Evolutionary conservation across 30 jellyfish, hydroid and myxozoan species (phyloP).

Genomic region (Aurelia sp.): DNA sequence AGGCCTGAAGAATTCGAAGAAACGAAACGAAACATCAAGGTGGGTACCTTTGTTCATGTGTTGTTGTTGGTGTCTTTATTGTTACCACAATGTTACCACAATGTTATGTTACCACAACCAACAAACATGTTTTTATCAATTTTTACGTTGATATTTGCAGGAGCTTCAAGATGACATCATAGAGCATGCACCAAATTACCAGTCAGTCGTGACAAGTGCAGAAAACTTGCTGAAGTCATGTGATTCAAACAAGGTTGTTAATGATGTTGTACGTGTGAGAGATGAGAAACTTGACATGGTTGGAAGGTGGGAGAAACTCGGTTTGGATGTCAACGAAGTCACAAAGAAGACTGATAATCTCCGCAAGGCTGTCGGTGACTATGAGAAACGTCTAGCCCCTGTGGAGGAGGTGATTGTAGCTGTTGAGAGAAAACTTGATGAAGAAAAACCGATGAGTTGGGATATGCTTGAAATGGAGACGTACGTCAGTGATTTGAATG

Average conservation of each 20-base stretch:
- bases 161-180: conserved; percentile 76
- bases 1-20: conserved; percentile 37
- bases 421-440: conserved; percentile 64
- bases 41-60: not conserved
- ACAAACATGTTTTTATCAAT: not conserved
- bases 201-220: conserved; percentile 62
- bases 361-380: conserved; percentile 65
- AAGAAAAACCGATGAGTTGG: conserved; percentile 76
- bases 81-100: no score
- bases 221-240: conserved; percentile 54
- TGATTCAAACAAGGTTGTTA: conserved; percentile 62
- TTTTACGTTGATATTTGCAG: conserved; percentile 10
- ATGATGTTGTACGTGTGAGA: conserved; percentile 75
- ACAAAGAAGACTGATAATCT: conserved; percentile 44
- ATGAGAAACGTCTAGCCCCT: conserved; percentile 69
- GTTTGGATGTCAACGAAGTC: conserved; percentile 59
- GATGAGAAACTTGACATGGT: conserved; percentile 77
- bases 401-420: conserved; percentile 86
- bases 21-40: conserved; percentile 45
- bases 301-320: conserved; percentile 87
- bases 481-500: conserved; percentile 58
- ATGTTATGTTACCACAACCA: not conserved
- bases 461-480: conserved; percentile 85
- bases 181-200: conserved; percentile 69
- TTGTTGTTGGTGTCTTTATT: no score